These are phyloP conservation scores for Limnephilus marmoratus DNA, from an alignment of 2,888 invertebrate genomes.

Conservation along the genomic window DNA sequence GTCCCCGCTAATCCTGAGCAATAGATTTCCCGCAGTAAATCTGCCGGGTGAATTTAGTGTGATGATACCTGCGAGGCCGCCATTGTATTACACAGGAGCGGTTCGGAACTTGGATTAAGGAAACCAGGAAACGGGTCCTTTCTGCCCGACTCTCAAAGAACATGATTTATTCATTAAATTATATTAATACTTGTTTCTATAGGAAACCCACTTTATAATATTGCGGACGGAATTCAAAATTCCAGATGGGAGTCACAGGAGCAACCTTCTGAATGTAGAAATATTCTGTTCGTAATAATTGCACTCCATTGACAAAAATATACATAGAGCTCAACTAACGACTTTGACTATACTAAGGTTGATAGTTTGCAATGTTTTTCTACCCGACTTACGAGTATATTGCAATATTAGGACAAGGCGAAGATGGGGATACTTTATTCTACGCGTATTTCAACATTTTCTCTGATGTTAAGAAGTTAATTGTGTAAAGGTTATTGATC, in stretches of 20 bases:
- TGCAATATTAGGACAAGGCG: not conserved
- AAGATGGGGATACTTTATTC: not conserved
- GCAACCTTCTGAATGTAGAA: not conserved
- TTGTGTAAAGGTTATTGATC: no score
- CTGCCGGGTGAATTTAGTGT: constrained; percentile 25
- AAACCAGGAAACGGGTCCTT: not conserved
- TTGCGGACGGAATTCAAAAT: not conserved
- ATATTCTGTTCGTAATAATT: not conserved
- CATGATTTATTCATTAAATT: not conserved
- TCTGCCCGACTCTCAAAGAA: not conserved
- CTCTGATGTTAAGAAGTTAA: no score
- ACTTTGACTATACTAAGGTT: not conserved
- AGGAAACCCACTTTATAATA: not conserved
- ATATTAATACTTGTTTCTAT: not conserved
- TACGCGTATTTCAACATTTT: not conserved
- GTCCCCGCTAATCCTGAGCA: constrained; percentile 56
- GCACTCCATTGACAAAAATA: no score
- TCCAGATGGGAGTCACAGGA: not conserved
- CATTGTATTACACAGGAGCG: constrained; percentile 33
- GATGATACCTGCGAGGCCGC: constrained; percentile 50
- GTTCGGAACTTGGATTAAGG: constrained; percentile 5
- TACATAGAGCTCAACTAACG: not conserved
- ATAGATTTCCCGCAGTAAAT: constrained; percentile 60
- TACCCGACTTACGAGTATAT: no score
- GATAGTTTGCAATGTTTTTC: not conserved